A percentile compares a stretch with the other conserved stretches of the same genome.
Conservation (phyloP, 2,113 vertebrate genomes). For the Psilopsiagon aurifrons region DNA sequence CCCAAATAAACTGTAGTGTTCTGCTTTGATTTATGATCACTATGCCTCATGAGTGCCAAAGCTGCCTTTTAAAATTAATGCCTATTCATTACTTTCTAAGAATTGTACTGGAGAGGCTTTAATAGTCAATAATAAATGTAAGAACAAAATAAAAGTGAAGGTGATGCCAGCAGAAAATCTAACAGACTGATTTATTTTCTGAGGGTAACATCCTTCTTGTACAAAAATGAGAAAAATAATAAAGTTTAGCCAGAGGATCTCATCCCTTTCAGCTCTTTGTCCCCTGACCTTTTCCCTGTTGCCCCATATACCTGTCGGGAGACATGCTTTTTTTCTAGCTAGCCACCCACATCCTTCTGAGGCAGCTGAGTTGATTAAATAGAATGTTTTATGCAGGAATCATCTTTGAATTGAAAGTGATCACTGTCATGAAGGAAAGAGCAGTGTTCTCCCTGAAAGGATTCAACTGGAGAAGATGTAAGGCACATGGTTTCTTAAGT, state of each 20-base stretch:
- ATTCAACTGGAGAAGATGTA: not conserved
- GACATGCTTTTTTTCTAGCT: not conserved
- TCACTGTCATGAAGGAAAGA: not conserved
- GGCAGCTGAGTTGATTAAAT: not conserved
- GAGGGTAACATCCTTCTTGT: not conserved
- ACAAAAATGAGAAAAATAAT: not conserved
- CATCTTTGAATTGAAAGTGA: not conserved
- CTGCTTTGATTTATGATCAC: not conserved
- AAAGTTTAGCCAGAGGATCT: not conserved
- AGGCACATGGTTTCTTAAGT: not conserved
- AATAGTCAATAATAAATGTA: not conserved
- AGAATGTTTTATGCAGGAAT: not conserved
- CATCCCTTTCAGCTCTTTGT: not conserved
- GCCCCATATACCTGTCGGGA: not conserved
- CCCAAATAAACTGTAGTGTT: not conserved
- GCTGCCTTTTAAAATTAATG: constrained; percentile 22
- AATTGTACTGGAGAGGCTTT: not conserved
- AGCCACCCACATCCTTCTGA: constrained; percentile 1
- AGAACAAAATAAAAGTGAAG: not conserved
- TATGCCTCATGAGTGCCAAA: not conserved
- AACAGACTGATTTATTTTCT: not conserved
- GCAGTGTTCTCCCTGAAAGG: not conserved
- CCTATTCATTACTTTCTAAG: not conserved
- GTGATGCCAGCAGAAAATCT: not conserved
- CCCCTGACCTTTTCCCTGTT: not conserved